Conservation (phyloP, 2,888 invertebrate genomes). For the Athalia cordata region DNA sequence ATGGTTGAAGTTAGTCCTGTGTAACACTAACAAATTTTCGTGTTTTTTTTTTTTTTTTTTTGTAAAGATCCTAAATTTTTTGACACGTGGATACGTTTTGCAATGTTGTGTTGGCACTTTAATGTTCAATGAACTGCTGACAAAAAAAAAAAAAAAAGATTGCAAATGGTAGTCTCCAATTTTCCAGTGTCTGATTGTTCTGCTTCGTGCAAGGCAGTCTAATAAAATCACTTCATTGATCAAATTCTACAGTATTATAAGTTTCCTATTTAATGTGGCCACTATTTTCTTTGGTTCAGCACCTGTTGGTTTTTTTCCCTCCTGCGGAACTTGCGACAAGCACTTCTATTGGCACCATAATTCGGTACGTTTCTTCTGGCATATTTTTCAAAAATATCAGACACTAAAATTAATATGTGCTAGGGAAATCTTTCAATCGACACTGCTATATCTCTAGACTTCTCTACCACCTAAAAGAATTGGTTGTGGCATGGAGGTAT, state of each 20-base stretch:
- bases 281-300: constrained; percentile 67
- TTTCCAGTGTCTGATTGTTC: background rate
- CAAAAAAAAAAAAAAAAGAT: background rate
- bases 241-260: constrained; percentile 4
- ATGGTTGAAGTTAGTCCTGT: background rate
- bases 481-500: constrained; percentile 32
- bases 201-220: background rate
- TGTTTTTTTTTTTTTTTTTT: background rate
- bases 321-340: constrained; percentile 66
- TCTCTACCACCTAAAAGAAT: constrained; percentile 16
- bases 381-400: constrained; percentile 26
- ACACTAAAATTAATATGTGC: background rate
- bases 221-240: background rate
- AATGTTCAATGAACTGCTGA: background rate
- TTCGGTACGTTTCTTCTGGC: constrained; percentile 67
- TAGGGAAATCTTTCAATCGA: constrained; percentile 22
- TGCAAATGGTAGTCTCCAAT: background rate
- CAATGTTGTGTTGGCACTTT: background rate
- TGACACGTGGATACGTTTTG: background rate
- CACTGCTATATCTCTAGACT: constrained; percentile 10
- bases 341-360: constrained; percentile 65
- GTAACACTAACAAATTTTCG: background rate
- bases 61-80: background rate
- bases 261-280: constrained; percentile 23
- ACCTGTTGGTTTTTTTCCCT: constrained; percentile 68